Percentiles rank a stretch among this genome's conserved stretches.
Conservation (phyloP, 2,888 invertebrate species). For the Metalampra italica region DNA sequence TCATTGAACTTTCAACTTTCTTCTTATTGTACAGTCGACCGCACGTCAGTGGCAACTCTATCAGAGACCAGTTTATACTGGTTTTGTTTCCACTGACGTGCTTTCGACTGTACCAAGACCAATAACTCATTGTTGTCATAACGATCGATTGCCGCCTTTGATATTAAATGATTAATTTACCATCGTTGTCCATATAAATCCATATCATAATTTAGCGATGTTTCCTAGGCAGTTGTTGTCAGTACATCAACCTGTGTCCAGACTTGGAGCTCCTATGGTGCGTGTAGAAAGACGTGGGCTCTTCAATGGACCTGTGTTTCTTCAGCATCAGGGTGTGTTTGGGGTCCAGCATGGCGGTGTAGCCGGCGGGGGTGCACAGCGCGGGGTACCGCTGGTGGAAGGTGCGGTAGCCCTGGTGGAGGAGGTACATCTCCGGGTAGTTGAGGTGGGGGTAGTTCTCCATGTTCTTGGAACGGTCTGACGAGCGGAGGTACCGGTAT, state of each 20-base stretch:
- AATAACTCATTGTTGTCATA: too few relatives aligned
- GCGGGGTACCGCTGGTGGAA: constrained; percentile 85
- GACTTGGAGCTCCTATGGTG: constrained; percentile 20
- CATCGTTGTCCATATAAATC: too few relatives aligned
- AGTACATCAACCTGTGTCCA: constrained; percentile 21
- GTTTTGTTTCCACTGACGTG: too few relatives aligned
- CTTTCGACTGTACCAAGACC: too few relatives aligned
- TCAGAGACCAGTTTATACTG: too few relatives aligned
- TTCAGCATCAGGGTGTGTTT: constrained; percentile 84
- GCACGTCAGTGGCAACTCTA: too few relatives aligned
- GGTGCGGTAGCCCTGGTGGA: constrained; percentile 83
- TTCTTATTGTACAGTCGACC: too few relatives aligned
- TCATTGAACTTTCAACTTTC: too few relatives aligned
- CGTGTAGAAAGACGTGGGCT: constrained; percentile 20
- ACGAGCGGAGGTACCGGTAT: constrained; percentile 88
- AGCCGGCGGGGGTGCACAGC: constrained; percentile 82
- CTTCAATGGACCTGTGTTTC: constrained; percentile 77
- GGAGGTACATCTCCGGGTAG: constrained; percentile 95
- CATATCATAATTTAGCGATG: too few relatives aligned
- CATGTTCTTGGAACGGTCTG: constrained; percentile 89
- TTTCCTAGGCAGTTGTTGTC: background rate
- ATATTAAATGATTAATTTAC: too few relatives aligned
- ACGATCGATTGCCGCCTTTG: too few relatives aligned
- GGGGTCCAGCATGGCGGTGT: constrained; percentile 93
- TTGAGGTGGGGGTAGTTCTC: constrained; percentile 90